Percentiles rank a stretch among this genome's conserved stretches.
phyloP scores from a whole-genome alignment of 1,140 invertebrate species.

The Ooceraea biroi region DNA sequence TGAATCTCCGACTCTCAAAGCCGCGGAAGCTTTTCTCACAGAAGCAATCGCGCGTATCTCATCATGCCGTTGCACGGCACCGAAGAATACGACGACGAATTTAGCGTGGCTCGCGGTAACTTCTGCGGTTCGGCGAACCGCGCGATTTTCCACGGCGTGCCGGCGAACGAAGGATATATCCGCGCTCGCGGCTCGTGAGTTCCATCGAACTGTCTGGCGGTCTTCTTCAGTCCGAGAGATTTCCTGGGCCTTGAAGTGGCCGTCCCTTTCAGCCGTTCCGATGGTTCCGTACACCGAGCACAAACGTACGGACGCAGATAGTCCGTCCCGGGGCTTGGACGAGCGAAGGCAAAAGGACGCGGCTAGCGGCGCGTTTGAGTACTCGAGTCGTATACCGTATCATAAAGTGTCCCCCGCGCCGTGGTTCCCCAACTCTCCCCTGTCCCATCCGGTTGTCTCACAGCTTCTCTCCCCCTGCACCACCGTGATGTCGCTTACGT shows the following conservation, averaged over 20 bases:
- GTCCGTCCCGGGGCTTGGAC: neutral
- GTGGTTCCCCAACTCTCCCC: conserved; percentile 60
- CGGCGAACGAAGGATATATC: conserved; percentile 30
- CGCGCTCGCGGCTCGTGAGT: conserved; percentile 31
- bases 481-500: conserved; percentile 63
- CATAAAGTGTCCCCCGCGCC: conserved; percentile 81
- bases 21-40: conserved; percentile 15
- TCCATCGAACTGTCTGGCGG: conserved; percentile 47
- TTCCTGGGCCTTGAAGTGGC: conserved; percentile 11
- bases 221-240: conserved; percentile 12
- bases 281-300: conserved; percentile 30
- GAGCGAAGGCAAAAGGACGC: conserved; percentile 43
- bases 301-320: conserved; percentile 41
- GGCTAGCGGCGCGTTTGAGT: conserved; percentile 79
- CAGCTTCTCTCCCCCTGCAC: conserved; percentile 38
- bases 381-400: conserved; percentile 79
- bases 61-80: neutral
- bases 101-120: conserved; percentile 45
- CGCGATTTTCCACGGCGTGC: conserved; percentile 40
- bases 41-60: conserved; percentile 45
- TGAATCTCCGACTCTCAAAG: too few relatives aligned
- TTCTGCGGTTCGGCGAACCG: neutral
- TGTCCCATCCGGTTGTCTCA: neutral
- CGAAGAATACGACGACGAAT: conserved; percentile 50
- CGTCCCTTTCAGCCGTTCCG: conserved; percentile 6